These are phyloP conservation scores for Ornithorhynchus anatinus DNA, from an alignment of 2,113 vertebrate genomes.

Conservation along the genomic window DNA sequence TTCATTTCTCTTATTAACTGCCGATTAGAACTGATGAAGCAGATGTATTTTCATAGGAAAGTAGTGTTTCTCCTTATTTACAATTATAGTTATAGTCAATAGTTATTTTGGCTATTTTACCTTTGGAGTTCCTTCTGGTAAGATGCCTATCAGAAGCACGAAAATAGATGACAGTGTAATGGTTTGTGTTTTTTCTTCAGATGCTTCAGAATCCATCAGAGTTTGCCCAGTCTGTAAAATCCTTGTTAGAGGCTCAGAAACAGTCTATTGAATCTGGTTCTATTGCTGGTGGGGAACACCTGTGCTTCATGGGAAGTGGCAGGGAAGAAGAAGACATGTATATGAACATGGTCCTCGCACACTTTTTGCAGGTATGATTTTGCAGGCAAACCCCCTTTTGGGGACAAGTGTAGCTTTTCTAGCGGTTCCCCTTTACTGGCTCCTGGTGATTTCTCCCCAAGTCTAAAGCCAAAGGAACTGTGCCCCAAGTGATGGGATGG, in stretches of 20 bases:
- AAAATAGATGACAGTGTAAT: not conserved
- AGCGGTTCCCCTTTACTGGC: no score
- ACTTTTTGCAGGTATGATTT: conserved; percentile 90
- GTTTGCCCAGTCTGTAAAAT: conserved; percentile 96
- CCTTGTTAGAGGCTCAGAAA: conserved; percentile 95
- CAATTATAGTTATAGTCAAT: no score
- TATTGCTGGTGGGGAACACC: conserved; percentile 92
- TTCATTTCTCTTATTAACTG: no score
- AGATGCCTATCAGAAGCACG: not conserved
- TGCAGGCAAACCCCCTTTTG: no score
- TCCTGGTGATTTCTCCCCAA: no score
- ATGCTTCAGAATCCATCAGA: conserved; percentile 98
- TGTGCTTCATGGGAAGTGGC: conserved; percentile 98
- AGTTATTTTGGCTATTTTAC: no score
- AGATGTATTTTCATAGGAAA: no score
- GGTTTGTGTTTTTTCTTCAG: conserved; percentile 62
- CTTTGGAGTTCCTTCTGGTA: not conserved
- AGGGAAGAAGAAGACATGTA: conserved; percentile 99
- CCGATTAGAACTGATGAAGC: no score
- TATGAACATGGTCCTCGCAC: conserved; percentile 99
- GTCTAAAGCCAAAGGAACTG: no score
- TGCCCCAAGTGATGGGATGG: no score
- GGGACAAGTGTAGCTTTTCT: no score
- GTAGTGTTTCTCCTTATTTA: no score
- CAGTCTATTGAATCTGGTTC: conserved; percentile 96